Evolutionary conservation across 1,140 invertebrate genomes (phyloP), one percentile per base, ranked within the genome.

Genomic region (Oryctes rhinoceros): DNA sequence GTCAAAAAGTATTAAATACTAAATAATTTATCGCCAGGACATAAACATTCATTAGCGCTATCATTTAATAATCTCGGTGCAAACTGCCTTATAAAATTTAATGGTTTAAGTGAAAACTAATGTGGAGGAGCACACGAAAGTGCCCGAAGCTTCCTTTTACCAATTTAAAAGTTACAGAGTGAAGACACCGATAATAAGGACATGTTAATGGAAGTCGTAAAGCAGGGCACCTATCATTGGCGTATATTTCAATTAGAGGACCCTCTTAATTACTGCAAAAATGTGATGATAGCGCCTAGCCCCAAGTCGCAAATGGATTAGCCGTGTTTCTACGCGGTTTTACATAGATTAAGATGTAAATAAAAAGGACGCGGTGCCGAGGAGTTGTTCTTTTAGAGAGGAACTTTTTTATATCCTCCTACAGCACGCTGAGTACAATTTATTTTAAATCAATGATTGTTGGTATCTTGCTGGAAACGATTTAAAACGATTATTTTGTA

Each of bases 191-290:
- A 79, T 79, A 79, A 79, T 79, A 48, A 49, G 78, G 78, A 79
- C 62, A 79, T 79, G 65, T 79, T 79, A 79, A 79, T 74, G 78
- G 65, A 79, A 74, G 62, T 79, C 59, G 18, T 65, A 49, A 79
- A 67, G 62, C n/a, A 74, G 13, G 37, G 59, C 78, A 79, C 65
- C 76, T 81, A 80, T 81, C 80, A 81, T 78, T 74, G 77, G 77
- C 76, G 78, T 81, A 81, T 81, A 81, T 81, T 81, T 81, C 80
- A 81, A 81, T 81, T 81, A 81, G 78, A 78, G 76, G 75, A 81
- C 80, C 80, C 80, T 81, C 80, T 81, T 81, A 81, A 81, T 81
- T 81, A 78, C 39, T 65, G 76, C 67, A 78, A 81, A 81, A 81
- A 81, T 78, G 80, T 67, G 77, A 75, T 81, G 77, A 75, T 81